These are phyloP conservation scores for Megastigmus dorsalis DNA, from an alignment of 2,888 invertebrate species.

Conservation along the genomic window DNA sequence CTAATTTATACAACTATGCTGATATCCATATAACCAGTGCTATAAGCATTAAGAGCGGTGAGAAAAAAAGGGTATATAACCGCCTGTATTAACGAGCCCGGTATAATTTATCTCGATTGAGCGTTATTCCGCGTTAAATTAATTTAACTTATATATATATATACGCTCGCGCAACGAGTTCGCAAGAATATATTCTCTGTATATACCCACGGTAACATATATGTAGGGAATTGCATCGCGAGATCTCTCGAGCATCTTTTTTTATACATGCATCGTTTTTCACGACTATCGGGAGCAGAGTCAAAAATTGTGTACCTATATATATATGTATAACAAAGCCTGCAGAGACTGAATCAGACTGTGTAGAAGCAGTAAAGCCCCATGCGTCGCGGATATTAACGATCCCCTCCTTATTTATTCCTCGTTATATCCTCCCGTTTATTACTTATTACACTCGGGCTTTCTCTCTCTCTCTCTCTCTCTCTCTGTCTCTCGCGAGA, in stretches of 20 bases:
- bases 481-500: conserved; percentile 13
- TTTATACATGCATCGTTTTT: no score
- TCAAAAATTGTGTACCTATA: no score
- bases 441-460: conserved; percentile 58
- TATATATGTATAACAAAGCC: no score
- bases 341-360: no score
- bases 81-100: not conserved
- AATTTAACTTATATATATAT: conserved; percentile 12
- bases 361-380: no score
- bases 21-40: not conserved
- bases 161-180: no score
- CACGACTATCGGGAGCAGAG: no score
- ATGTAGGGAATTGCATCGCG: no score
- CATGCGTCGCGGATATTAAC: conserved; percentile 59
- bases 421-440: conserved; percentile 63
- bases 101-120: conserved; percentile 18
- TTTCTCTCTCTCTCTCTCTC: conserved; percentile 27
- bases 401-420: conserved; percentile 64
- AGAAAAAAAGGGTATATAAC: not conserved
- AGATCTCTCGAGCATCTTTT: no score
- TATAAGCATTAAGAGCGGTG: not conserved
- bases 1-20: conserved; percentile 10
- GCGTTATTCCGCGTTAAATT: conserved; percentile 21
- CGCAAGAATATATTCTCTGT: no score
- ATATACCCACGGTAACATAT: no score